Evolutionary conservation across 2,797 vertebrate species (phyloP).

Genomic region (Fistularia tabacaria): DNA sequence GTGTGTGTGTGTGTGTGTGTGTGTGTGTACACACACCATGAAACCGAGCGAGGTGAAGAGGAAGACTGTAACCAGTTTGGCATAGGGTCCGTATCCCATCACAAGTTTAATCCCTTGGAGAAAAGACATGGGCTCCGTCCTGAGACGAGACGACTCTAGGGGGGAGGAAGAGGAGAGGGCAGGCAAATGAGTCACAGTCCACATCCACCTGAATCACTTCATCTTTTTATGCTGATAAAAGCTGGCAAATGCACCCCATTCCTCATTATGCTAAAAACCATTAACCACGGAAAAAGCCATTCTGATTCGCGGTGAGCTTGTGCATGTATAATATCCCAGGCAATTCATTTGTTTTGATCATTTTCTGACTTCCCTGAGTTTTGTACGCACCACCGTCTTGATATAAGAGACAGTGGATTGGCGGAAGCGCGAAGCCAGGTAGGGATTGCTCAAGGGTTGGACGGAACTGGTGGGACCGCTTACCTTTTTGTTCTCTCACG

Average conservation of each 20-base stretch:
- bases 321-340: too few species aligned
- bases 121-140: constrained; percentile 79
- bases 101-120: constrained; percentile 86
- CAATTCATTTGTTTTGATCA: too few species aligned
- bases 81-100: constrained; percentile 88
- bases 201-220: too few species aligned
- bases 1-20: neutral
- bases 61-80: constrained; percentile 90
- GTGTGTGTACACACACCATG: constrained; percentile 78
- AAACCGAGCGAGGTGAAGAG: constrained; percentile 95
- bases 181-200: neutral
- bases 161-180: neutral
- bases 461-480: constrained; percentile 28
- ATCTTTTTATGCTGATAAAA: too few species aligned
- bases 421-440: too few species aligned
- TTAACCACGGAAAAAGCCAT: too few species aligned
- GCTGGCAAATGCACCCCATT: too few species aligned
- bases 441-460: too few species aligned
- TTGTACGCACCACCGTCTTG: too few species aligned
- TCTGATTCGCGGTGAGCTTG: too few species aligned
- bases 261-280: too few species aligned
- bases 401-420: neutral
- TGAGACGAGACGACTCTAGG: constrained; percentile 75
- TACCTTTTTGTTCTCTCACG: constrained; percentile 86
- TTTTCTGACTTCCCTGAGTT: too few species aligned